These are phyloP conservation scores for Thymelicus lineola DNA, from an alignment of 2,888 invertebrate species.

Conservation along the genomic window DNA sequence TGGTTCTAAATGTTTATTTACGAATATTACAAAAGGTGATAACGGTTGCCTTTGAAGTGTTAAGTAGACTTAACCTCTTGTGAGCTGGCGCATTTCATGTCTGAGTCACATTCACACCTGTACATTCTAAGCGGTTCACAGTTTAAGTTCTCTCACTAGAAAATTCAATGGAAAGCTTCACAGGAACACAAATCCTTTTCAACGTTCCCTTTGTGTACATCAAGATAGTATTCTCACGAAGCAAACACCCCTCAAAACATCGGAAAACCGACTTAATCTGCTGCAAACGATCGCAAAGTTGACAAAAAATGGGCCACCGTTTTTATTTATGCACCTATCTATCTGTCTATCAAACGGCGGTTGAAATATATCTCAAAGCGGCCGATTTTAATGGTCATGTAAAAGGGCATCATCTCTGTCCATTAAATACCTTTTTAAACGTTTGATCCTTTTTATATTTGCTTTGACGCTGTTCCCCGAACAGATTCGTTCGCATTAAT, in stretches of 20 bases:
- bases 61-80: conserved; percentile 40
- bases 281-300: conserved; percentile 70
- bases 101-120: conserved; percentile 36
- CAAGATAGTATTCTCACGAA: conserved; percentile 24
- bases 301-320: conserved; percentile 61
- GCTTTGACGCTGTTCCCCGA: conserved; percentile 73
- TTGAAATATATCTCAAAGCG: conserved; percentile 78
- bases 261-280: conserved; percentile 55
- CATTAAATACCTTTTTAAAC: conserved; percentile 84
- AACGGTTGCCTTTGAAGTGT: conserved; percentile 63
- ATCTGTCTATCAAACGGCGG: conserved; percentile 56
- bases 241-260: conserved; percentile 19
- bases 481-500: conserved; percentile 75
- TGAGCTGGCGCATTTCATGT: background rate
- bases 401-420: conserved; percentile 81
- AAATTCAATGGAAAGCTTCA: conserved; percentile 27
- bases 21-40: conserved; percentile 62
- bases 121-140: conserved; percentile 19
- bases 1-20: conserved; percentile 52
- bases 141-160: conserved; percentile 27
- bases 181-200: conserved; percentile 24
- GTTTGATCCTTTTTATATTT: conserved; percentile 85
- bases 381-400: conserved; percentile 79
- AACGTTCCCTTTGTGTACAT: conserved; percentile 30
- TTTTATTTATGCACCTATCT: conserved; percentile 70